A percentile compares a stretch with the other conserved stretches of the same genome.
phyloP scores from a whole-genome alignment of 2,888 invertebrate species.

The Eustalomyia histrio region DNA sequence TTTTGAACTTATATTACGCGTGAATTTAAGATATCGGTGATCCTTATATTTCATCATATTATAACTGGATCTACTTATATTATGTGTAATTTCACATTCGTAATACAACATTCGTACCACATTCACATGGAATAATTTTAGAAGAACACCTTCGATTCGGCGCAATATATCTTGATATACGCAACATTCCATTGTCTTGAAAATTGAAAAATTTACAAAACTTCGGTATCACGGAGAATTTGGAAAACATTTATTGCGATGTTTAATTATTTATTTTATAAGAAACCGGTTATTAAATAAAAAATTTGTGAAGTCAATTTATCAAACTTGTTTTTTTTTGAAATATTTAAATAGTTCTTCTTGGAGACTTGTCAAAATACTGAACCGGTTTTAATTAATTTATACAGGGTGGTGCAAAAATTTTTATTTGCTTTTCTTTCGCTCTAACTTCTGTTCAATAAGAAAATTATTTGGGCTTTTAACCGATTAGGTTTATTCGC shows the following conservation, averaged over 20 bases:
- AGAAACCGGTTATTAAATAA: too few relatives aligned
- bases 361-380: too few relatives aligned
- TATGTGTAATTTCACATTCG: not conserved
- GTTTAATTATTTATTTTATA: not conserved
- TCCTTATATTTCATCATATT: not conserved
- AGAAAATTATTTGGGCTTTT: too few relatives aligned
- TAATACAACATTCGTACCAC: not conserved
- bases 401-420: too few relatives aligned
- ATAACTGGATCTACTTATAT: not conserved
- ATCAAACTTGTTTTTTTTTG: too few relatives aligned
- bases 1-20: not conserved
- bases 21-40: not conserved
- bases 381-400: too few relatives aligned
- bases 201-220: not conserved
- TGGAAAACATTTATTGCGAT: constrained; percentile 21
- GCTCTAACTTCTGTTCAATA: too few relatives aligned
- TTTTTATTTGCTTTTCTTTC: too few relatives aligned
- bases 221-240: constrained; percentile 21
- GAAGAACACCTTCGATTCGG: not conserved
- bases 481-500: too few relatives aligned
- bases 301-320: too few relatives aligned
- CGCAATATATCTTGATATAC: not conserved
- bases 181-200: not conserved
- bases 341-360: too few relatives aligned
- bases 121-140: not conserved